Base-by-base conservation (phyloP, 2,888 invertebrate species). In the Muschampia plurimacula region DNA sequence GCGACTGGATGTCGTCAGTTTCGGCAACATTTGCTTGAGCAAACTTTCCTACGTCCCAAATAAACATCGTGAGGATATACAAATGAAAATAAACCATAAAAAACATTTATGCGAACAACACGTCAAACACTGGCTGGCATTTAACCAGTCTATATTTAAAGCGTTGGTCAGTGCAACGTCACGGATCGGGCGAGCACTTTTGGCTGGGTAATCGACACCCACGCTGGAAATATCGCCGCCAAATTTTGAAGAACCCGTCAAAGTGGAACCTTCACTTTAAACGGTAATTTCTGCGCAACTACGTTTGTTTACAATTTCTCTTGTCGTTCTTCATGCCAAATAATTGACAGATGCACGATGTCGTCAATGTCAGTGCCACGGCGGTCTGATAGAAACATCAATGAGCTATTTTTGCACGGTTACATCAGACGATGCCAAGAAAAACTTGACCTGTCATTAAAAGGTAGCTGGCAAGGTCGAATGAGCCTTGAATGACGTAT, bases 311-410 rank as follows among this genome's bases (percentile, higher is more conserved):
- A 77, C 76, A 77, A 74, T 74, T 75, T 73, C 72, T 44, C 65
- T 55, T 62, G 64, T 76, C 64, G 65, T 72, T 74, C 84, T 84
- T 82, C 57, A 67, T 90, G 91, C 89, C 91, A 91, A 91, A 85
- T 84, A 84, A 83, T 84, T 80, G 79, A 77, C 75, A 73, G 77
- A 81, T 81, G 79, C 79, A 44, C 72, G 72, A 67, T 67, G 78
- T 78, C 80, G 79, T 87, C 92, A 93, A 90, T 94, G 93, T 93
- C 93, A 94, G 86, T 93, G 93, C 86, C 93, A 90, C 84, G 86
- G 83, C 87, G 81, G 46, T 83, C 84, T 86, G 86, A 89, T 87
- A 86, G 84, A 83, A 81, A 84, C 87, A 91, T 92, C 92, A 92
- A 91, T 90, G 90, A 78, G 81, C 83, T 91, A 92, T 92, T 92